Evolutionary conservation across 2,888 invertebrate genomes (phyloP).

Genomic region (Macrosoma leucophasiata): DNA sequence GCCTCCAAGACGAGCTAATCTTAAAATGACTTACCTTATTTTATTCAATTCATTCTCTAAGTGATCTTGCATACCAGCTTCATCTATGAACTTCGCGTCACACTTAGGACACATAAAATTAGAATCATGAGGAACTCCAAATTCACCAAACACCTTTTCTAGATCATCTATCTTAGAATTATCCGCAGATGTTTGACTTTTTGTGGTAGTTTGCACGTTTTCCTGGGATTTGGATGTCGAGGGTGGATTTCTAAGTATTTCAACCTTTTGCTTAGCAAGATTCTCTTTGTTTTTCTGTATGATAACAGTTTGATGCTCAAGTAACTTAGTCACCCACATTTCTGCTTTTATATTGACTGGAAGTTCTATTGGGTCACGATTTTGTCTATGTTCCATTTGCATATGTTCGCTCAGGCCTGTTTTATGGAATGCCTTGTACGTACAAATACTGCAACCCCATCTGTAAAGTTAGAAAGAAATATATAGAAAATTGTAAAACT

Average conservation of each 20-base stretch:
- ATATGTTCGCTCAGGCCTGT: slow-evolving; percentile 73
- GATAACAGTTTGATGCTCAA: slow-evolving; percentile 44
- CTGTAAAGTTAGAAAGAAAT: slow-evolving; percentile 52
- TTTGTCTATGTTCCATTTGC: slow-evolving; percentile 55
- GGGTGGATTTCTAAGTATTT: slow-evolving; percentile 26
- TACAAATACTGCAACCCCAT: slow-evolving; percentile 76
- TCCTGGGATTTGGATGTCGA: slow-evolving; percentile 4
- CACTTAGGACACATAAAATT: slow-evolving; percentile 57
- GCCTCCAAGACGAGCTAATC: too few relatives aligned
- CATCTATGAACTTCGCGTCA: slow-evolving; percentile 33
- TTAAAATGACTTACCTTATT: slow-evolving; percentile 59
- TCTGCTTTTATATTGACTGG: slow-evolving; percentile 63
- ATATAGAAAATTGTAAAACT: too few relatives aligned
- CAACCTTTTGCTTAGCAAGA: slow-evolving; percentile 36
- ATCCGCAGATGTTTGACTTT: background rate
- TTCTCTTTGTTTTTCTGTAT: slow-evolving; percentile 42
- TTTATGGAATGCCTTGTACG: slow-evolving; percentile 74
- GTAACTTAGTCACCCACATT: slow-evolving; percentile 62
- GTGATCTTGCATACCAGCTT: slow-evolving; percentile 46
- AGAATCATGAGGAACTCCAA: slow-evolving; percentile 38
- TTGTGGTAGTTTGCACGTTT: slow-evolving; percentile 4
- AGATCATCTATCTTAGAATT: slow-evolving; percentile 32
- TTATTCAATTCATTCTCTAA: slow-evolving; percentile 55
- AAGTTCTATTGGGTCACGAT: slow-evolving; percentile 48
- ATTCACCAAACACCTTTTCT: slow-evolving; percentile 44